Evolutionary conservation across 2,113 vertebrate genomes (phyloP), one percentile per base, ranked within the genome.

Genomic region (Lanius ludovicianus): DNA sequence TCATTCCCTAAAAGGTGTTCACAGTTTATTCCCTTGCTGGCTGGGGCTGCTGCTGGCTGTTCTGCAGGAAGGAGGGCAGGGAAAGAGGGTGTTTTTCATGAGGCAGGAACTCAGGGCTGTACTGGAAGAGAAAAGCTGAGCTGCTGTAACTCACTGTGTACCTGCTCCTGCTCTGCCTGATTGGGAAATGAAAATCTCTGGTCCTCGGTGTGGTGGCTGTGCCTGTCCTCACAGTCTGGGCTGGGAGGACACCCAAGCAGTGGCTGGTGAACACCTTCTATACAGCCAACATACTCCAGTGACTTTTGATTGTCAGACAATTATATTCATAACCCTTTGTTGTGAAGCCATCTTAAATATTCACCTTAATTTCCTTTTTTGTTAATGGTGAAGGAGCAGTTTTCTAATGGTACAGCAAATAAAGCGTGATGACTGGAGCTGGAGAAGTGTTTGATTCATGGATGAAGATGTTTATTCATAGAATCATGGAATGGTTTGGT

Each of bases 1-100:
- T 95, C 86, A 94, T 92, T 86, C 82, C 79, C 82, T 90, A 46
- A 42, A 90, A 95, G 90, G 90, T 92, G 92, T 77, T 95, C 1
- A 44, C 21, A 17, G 82, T 92, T 95, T 71, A 53, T 85, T 92
- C 84, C 63, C 41, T 62, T 5, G 76, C 71, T 91, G 90, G 50
- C 74, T 52, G 87, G 69, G 42, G 52, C 69, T 92, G 84, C 69
- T 92, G 84, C 65, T 39, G 18, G 65, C 67, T 12, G 35, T 22
- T 44, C 67, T 76, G 49, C n/a, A 16, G 41, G 50, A 76, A 73
- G n/a, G 28, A 57, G 79, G 57, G 75, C 25, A 71, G 47, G 53
- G 35, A 44, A 55, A 21, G 55, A 77, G 20, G 46, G 15, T 12
- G 37, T 21, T 77, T 62, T 33, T 42, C 56, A 42, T 12, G 3